These are phyloP conservation scores for Sitta europaea DNA, from an alignment of 2,113 vertebrate genomes.

Conservation along the genomic window DNA sequence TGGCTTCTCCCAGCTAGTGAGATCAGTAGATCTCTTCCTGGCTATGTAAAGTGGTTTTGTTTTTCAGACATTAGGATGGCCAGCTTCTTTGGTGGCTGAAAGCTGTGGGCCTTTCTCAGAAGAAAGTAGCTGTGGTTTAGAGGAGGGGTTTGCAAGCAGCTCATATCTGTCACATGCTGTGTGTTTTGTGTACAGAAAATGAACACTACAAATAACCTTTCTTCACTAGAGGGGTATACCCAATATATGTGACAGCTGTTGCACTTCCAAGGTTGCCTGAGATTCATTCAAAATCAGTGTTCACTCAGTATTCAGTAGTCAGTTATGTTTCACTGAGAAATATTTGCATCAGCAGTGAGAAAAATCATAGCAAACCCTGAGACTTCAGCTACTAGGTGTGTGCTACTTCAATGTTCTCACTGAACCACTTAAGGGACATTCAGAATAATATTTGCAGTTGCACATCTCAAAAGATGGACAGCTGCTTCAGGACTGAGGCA, in stretches of 20 bases:
- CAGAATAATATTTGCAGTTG: not conserved
- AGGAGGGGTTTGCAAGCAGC: not conserved
- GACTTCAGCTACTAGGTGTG: not conserved
- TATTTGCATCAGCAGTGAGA: not conserved
- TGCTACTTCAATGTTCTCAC: not conserved
- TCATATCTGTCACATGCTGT: rapidly evolving
- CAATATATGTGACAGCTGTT: not conserved
- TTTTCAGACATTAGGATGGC: not conserved
- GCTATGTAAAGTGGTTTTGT: not conserved
- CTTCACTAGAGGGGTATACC: not conserved
- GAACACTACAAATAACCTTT: not conserved
- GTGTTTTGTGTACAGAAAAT: not conserved
- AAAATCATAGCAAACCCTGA: not conserved
- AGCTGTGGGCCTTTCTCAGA: not conserved
- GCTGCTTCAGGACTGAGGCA: not conserved
- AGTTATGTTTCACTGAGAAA: not conserved
- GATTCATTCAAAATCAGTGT: not conserved
- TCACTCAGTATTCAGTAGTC: not conserved
- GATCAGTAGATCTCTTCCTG: not conserved
- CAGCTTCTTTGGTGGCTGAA: not conserved
- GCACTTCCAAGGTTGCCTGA: not conserved
- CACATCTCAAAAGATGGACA: not conserved
- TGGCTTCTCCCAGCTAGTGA: not conserved
- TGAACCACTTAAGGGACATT: not conserved
- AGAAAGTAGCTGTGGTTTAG: not conserved